Evolutionary conservation across 2,888 invertebrate species (phyloP).

Genomic region (Brachyopa scutellaris): DNA sequence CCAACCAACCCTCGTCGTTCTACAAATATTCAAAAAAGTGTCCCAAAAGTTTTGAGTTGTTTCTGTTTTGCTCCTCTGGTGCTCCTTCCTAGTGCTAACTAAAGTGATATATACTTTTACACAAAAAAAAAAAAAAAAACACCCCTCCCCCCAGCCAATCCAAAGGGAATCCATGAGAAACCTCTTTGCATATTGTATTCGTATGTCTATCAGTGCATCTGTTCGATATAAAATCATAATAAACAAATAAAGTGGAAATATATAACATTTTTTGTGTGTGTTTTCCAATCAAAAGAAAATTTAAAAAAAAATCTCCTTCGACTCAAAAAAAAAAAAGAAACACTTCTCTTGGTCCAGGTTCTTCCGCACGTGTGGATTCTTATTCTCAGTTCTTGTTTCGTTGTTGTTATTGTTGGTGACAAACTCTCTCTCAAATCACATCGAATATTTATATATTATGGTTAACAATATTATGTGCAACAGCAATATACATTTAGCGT

Average conservation of each 20-base stretch:
- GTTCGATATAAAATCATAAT: slow-evolving; percentile 19
- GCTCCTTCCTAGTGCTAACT: slow-evolving; percentile 14
- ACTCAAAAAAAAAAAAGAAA: too few relatives aligned
- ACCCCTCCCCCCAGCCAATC: too few relatives aligned
- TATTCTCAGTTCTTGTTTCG: not conserved
- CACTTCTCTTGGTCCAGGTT: slow-evolving; percentile 5
- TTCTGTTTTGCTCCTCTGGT: not conserved
- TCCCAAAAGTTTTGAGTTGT: not conserved
- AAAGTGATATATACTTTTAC: not conserved
- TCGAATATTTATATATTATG: slow-evolving; percentile 60
- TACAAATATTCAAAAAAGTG: not conserved
- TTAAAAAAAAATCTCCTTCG: not conserved
- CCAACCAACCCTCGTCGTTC: slow-evolving; percentile 1
- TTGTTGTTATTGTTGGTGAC: not conserved
- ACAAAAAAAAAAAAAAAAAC: not conserved
- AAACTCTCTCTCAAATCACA: too few relatives aligned
- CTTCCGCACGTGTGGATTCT: slow-evolving; percentile 26
- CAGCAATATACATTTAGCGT: slow-evolving; percentile 38
- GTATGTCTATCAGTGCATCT: slow-evolving; percentile 28
- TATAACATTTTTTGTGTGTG: not conserved
- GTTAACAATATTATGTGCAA: slow-evolving; percentile 65
- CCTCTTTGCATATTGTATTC: slow-evolving; percentile 4
- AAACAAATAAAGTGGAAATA: slow-evolving; percentile 20
- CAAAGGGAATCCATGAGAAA: slow-evolving; percentile 39
- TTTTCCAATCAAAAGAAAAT: not conserved